These are phyloP conservation scores for Baccha elongata DNA, from an alignment of 2,888 invertebrate species.

Conservation along the genomic window DNA sequence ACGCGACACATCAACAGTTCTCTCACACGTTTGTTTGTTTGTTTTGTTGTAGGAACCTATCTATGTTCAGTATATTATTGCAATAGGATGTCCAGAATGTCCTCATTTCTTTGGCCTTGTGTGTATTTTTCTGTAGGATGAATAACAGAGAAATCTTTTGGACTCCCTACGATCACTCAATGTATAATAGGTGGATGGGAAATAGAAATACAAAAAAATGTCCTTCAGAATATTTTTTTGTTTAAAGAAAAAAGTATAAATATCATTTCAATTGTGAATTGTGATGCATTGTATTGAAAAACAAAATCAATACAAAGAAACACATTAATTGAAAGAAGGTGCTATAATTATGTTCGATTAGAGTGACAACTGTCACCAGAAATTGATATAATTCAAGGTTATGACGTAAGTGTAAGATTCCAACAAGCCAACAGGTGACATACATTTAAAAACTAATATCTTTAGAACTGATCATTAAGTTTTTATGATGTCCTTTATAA, in stretches of 20 bases:
- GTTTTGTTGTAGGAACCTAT: too few species aligned
- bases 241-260: not conserved
- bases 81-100: slow-evolving; percentile 5
- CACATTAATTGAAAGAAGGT: slow-evolving; percentile 31
- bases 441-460: too few species aligned
- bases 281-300: not conserved
- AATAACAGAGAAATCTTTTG: slow-evolving; percentile 7
- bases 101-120: slow-evolving; percentile 15
- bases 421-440: not conserved
- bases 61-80: not conserved
- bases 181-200: slow-evolving; percentile 19
- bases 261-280: slow-evolving; percentile 9
- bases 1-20: slow-evolving; percentile 56
- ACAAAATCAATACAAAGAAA: slow-evolving; percentile 8
- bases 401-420: slow-evolving; percentile 4
- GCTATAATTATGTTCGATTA: not conserved
- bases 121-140: slow-evolving; percentile 6
- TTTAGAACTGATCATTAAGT: too few species aligned
- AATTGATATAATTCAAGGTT: slow-evolving; percentile 31
- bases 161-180: slow-evolving; percentile 3
- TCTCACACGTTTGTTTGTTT: slow-evolving; percentile 24
- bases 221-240: slow-evolving; percentile 24
- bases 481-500: too few species aligned
- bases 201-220: not conserved
- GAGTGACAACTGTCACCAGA: slow-evolving; percentile 10